These are phyloP conservation scores for Cercopithecus mona DNA, from an alignment of 2,113 vertebrate species.

Conservation along the genomic window DNA sequence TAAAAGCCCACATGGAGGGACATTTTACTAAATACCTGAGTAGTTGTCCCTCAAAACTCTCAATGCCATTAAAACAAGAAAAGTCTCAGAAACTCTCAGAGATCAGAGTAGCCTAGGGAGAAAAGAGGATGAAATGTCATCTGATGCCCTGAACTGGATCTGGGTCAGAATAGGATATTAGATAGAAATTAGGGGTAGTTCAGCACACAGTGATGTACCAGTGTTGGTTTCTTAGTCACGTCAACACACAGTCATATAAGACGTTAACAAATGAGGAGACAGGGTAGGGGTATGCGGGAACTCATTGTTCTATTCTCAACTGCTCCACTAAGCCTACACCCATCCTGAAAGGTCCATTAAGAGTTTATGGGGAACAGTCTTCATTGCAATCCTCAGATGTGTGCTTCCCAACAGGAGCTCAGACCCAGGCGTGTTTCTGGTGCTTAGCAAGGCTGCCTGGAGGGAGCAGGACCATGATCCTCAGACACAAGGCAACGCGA, in stretches of 20 bases:
- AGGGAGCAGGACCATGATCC: constrained; percentile 30
- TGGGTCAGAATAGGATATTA: no score
- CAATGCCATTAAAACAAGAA: neutral
- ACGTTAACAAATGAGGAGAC: accelerated
- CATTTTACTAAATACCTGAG: neutral
- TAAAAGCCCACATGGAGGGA: neutral
- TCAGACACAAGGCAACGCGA: neutral
- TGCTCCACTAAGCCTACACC: no score
- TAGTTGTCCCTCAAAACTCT: neutral
- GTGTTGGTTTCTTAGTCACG: accelerated
- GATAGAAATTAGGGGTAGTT: neutral
- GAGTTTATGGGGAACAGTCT: neutral
- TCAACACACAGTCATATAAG: accelerated
- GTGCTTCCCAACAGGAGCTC: neutral
- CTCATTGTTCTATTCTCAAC: accelerated
- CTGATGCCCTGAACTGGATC: neutral
- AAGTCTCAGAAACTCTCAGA: neutral
- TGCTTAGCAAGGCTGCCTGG: neutral
- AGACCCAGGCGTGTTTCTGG: accelerated
- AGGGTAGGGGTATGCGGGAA: accelerated
- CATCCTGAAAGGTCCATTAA: neutral
- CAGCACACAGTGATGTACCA: accelerated
- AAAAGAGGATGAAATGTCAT: accelerated
- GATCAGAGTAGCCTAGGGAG: neutral
- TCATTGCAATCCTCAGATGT: neutral